phyloP scores from a whole-genome alignment of 2,113 vertebrate genomes.

The Lasiurus borealis region DNA sequence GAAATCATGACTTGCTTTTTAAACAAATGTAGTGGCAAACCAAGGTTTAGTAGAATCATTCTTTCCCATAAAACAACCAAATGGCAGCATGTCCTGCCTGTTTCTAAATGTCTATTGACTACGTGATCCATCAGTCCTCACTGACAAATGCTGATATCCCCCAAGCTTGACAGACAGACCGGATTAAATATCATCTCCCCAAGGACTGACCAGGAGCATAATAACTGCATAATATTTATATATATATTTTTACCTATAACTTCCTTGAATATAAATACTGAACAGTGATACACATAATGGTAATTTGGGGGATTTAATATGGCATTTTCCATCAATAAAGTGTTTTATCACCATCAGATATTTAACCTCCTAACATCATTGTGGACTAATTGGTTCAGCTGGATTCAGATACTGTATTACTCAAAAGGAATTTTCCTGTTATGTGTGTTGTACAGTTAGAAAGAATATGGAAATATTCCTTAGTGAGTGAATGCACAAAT shows the following conservation, averaged over 20 bases:
- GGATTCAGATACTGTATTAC: not conserved
- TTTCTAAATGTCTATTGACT: not conserved
- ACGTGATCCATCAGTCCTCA: not conserved
- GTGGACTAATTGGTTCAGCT: slow-evolving; percentile 54
- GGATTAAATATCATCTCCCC: slow-evolving; percentile 14
- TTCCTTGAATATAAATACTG: slow-evolving; percentile 65
- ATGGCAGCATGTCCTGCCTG: not conserved
- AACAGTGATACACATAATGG: slow-evolving; percentile 15
- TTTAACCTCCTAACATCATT: slow-evolving; percentile 49
- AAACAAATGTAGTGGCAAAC: not conserved
- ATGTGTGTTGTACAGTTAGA: not conserved
- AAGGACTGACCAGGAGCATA: not conserved
- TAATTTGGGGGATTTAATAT: slow-evolving; percentile 61
- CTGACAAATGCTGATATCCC: not conserved
- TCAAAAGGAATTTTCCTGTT: slow-evolving; percentile 23
- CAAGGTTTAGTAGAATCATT: not conserved
- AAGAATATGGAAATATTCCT: not conserved
- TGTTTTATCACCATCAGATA: slow-evolving; percentile 53
- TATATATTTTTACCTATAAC: slow-evolving; percentile 56
- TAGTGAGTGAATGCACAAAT: not conserved
- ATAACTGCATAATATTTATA: not conserved
- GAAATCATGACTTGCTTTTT: not conserved
- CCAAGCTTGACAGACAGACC: not conserved
- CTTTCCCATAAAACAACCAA: slow-evolving; percentile 5
- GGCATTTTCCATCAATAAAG: slow-evolving; percentile 56